Conservation (phyloP, 1,140 invertebrate genomes). For the Platorchestia sp. region DNA sequence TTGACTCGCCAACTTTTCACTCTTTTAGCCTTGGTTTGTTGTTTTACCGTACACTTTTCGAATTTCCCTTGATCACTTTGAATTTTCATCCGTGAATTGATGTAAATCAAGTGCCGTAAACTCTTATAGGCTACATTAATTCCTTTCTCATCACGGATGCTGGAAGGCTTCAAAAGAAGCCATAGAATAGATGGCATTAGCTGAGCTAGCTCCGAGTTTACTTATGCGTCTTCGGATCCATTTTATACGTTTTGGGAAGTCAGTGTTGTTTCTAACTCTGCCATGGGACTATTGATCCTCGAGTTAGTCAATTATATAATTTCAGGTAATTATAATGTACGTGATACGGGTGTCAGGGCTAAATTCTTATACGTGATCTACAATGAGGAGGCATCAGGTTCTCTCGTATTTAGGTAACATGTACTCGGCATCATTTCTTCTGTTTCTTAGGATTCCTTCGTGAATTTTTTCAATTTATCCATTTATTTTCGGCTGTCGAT, state of each 20-base stretch:
- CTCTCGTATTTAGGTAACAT: too few species aligned
- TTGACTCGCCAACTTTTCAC: background rate
- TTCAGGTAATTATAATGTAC: background rate
- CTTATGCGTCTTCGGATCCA: background rate
- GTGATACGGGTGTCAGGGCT: background rate
- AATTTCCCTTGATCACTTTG: background rate
- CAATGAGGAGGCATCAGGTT: background rate
- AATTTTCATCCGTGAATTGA: background rate
- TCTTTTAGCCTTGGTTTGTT: background rate
- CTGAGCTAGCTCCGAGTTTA: background rate
- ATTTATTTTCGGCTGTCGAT: too few species aligned
- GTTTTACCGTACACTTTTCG: background rate
- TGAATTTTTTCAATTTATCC: too few species aligned
- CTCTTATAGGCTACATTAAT: background rate
- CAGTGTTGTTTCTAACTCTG: too few species aligned
- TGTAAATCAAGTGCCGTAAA: background rate
- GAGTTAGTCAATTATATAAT: background rate
- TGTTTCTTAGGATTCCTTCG: too few species aligned
- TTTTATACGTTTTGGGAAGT: background rate
- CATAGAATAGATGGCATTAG: background rate
- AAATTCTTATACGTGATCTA: background rate
- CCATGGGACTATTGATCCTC: too few species aligned
- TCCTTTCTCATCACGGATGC: background rate
- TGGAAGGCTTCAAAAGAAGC: background rate
- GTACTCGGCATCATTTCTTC: too few species aligned